Evolutionary conservation across 1,140 invertebrate species (phyloP), one percentile per base, ranked within the genome.

Genomic region (Dermatophagoides farinae): DNA sequence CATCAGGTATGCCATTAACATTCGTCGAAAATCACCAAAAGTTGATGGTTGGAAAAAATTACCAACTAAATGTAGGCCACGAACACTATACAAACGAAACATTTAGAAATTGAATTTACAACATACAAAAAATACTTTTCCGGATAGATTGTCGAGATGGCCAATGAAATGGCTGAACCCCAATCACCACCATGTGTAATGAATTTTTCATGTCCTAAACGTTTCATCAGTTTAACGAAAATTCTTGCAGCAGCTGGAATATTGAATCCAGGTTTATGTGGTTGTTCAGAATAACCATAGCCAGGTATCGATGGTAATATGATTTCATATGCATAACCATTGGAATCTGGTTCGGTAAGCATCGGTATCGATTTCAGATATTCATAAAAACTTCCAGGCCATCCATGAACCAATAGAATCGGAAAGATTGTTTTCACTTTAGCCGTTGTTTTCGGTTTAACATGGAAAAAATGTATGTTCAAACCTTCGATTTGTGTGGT

Each of bases 311-410:
- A 86, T 20, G 47, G 47, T n/a, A 20, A 14, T 20, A 91, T 77
- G 0, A 89, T 72, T 71, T 89, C 85, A 65, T 88, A 83, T 1
- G 81, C 82, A 66, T 84, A 80, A 64, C 82, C 73, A 46, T 75
- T 72, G 11, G 75, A 75, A 37, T 73, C 20, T 43, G 46, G 20
- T 43, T 41, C 44, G 0, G 77, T 83, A 1, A 88, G 71, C 6
- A 82, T 58, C 0, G 83, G 83, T 52, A 85, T 81, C 0, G 88
- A 74, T 66, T 86, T 82, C 64, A 85, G 83, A 69, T 90, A 91
- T 70, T 92, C 87, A 11, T 83, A 75, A 2, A 91, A 75, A 0
- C 84, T 86, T 0, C 86, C 87, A 2, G 89, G 89, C 89, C 88
- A 95, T 16, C 89, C 88, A 67, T 93, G 57, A 10, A 52, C 37